A percentile compares a stretch with the other conserved stretches of the same genome.
These are phyloP conservation scores for Diarsia brunnea DNA, from an alignment of 2,888 invertebrate species.

Conservation along the genomic window DNA sequence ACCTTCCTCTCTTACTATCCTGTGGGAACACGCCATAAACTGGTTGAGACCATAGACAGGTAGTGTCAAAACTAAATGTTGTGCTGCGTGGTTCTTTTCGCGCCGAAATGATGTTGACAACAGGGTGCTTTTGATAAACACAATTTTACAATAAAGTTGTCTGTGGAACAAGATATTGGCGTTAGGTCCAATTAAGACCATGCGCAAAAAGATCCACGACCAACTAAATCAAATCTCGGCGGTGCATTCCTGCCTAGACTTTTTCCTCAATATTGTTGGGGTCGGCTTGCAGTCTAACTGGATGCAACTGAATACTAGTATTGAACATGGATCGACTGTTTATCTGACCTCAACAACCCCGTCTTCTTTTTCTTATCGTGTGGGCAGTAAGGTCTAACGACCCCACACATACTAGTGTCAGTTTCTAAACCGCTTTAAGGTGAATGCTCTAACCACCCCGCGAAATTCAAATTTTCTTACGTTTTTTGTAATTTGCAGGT, in stretches of 20 bases:
- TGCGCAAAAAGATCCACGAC: neutral
- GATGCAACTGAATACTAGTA: neutral
- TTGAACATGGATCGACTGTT: neutral
- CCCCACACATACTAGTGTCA: too few relatives aligned
- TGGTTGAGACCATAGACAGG: neutral
- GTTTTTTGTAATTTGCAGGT: too few relatives aligned
- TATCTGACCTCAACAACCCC: neutral
- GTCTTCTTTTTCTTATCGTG: too few relatives aligned
- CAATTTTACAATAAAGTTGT: neutral
- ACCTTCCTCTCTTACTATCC: constrained; percentile 91
- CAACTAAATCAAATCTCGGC: neutral
- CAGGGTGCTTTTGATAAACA: neutral
- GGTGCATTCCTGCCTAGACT: neutral
- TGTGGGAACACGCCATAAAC: constrained; percentile 59
- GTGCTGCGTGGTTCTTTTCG: neutral
- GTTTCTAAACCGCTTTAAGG: too few relatives aligned
- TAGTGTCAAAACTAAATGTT: neutral
- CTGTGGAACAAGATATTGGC: neutral
- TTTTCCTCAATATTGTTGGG: neutral
- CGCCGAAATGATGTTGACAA: neutral
- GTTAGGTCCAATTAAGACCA: neutral
- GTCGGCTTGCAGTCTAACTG: neutral
- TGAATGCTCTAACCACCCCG: too few relatives aligned
- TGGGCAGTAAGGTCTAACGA: too few relatives aligned
- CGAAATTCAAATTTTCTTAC: too few relatives aligned